Evolutionary conservation across 2,888 invertebrate genomes (phyloP).

Genomic region (Rhingia campestris): DNA sequence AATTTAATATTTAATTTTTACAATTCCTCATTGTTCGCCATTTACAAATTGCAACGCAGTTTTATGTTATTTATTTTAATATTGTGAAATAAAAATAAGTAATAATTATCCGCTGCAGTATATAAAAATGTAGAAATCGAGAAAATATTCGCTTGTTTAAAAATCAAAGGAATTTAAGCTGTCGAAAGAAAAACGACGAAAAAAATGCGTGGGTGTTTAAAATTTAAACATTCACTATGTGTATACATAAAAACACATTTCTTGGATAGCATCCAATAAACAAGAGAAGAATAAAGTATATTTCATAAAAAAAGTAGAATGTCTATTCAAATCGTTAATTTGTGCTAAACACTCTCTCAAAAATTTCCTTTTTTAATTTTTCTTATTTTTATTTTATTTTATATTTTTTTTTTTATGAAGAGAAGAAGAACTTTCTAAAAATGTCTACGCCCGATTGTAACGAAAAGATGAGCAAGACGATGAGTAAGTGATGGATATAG

Average conservation of each 20-base stretch:
- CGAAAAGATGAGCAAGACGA: not conserved
- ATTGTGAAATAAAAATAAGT: constrained; percentile 30
- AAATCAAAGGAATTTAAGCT: constrained; percentile 10
- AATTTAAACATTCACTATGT: constrained; percentile 18
- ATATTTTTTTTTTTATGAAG: too few species aligned
- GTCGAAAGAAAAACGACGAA: not conserved
- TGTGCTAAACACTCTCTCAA: constrained; percentile 43
- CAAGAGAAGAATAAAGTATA: constrained; percentile 42
- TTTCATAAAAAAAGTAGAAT: constrained; percentile 33
- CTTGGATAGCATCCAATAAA: constrained; percentile 65
- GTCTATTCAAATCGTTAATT: constrained; percentile 43
- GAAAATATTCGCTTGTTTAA: not conserved
- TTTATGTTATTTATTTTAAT: not conserved
- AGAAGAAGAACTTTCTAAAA: constrained; percentile 30
- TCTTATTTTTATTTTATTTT: constrained; percentile 14
- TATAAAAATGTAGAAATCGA: too few species aligned
- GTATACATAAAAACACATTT: constrained; percentile 40
- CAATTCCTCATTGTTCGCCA: too few species aligned
- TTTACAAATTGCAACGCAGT: too few species aligned
- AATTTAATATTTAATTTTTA: too few species aligned
- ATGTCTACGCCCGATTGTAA: not conserved
- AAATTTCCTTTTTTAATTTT: not conserved
- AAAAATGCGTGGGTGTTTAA: constrained; percentile 48
- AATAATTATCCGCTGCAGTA: not conserved
- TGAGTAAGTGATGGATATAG: constrained; percentile 14